Evolutionary conservation across 1,140 invertebrate genomes (phyloP).

Genomic region (Drosophila saltans): DNA sequence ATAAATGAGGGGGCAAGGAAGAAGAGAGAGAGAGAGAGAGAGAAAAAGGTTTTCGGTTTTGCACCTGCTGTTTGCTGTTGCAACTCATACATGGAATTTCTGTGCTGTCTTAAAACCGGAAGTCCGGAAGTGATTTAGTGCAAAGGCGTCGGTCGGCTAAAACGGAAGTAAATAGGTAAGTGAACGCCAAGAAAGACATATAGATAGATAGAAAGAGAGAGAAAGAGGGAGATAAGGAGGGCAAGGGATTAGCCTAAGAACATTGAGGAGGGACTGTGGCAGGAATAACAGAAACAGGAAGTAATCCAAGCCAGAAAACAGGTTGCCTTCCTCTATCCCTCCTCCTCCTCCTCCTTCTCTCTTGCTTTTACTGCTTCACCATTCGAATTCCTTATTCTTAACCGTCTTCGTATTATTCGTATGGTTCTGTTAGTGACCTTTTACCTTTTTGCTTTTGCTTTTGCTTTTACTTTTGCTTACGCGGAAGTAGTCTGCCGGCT

Average conservation of each 20-base stretch:
- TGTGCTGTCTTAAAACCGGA: slow-evolving; percentile 60
- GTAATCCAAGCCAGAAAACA: slow-evolving; percentile 63
- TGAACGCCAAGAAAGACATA: slow-evolving; percentile 35
- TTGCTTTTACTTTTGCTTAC: slow-evolving; percentile 18
- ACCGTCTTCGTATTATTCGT: not conserved
- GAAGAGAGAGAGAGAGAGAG: not conserved
- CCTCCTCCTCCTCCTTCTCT: slow-evolving; percentile 6
- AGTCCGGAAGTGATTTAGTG: slow-evolving; percentile 82
- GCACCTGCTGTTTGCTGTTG: slow-evolving; percentile 59
- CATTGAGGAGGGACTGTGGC: not conserved
- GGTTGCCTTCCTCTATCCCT: slow-evolving; percentile 38
- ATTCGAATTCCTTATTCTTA: not conserved
- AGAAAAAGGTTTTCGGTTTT: slow-evolving; percentile 37
- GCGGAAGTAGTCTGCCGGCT: slow-evolving; percentile 61
- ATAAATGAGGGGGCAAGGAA: slow-evolving; percentile 56
- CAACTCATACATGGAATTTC: slow-evolving; percentile 18
- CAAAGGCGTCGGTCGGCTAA: slow-evolving; percentile 47
- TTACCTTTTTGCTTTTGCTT: slow-evolving; percentile 53
- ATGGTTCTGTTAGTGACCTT: slow-evolving; percentile 40
- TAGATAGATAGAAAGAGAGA: not conserved
- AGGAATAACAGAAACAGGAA: slow-evolving; percentile 45
- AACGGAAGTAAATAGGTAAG: slow-evolving; percentile 72
- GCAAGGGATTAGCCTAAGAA: not conserved
- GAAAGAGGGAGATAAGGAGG: not conserved
- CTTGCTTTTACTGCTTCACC: not conserved